A percentile compares a stretch with the other conserved stretches of the same genome.
These are phyloP conservation scores for Psettodes erumei DNA, from an alignment of 2,113 vertebrate genomes.

Conservation along the genomic window DNA sequence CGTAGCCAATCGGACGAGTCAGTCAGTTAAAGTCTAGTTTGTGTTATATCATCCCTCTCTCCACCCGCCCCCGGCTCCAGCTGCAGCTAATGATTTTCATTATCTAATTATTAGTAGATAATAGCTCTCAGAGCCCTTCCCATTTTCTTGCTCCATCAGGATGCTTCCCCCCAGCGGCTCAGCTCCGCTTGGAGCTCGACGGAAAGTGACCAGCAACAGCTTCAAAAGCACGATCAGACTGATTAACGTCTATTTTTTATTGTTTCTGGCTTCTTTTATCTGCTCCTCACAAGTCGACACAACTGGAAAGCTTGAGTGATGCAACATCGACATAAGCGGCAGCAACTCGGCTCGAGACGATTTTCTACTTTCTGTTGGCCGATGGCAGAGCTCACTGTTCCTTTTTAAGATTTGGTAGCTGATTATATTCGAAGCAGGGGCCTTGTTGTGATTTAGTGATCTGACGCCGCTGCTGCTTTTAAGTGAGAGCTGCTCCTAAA, in stretches of 20 bases:
- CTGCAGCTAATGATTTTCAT: background rate
- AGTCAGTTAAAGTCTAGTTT: too few relatives aligned
- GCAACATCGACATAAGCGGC: conserved; percentile 45
- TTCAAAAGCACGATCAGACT: too few relatives aligned
- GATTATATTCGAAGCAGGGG: conserved; percentile 17
- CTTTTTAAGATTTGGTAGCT: background rate
- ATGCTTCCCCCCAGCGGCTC: background rate
- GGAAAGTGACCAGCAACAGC: background rate
- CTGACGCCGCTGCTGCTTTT: background rate
- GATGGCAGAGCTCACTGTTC: background rate
- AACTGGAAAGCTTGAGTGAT: conserved; percentile 32
- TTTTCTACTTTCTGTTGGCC: background rate
- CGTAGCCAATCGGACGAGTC: too few relatives aligned
- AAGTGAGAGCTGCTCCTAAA: background rate
- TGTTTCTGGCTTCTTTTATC: conserved; percentile 5
- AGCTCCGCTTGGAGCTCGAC: background rate
- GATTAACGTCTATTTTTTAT: background rate
- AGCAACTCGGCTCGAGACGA: conserved; percentile 17
- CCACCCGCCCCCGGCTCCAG: too few relatives aligned
- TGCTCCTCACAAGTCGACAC: conserved; percentile 8
- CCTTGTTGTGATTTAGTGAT: background rate
- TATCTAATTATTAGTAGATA: background rate
- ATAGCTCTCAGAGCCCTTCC: background rate
- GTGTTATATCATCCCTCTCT: too few relatives aligned
- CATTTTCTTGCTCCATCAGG: background rate